Conservation (phyloP, 2,797 vertebrate genomes). For the Spinus olivaceus region DNA sequence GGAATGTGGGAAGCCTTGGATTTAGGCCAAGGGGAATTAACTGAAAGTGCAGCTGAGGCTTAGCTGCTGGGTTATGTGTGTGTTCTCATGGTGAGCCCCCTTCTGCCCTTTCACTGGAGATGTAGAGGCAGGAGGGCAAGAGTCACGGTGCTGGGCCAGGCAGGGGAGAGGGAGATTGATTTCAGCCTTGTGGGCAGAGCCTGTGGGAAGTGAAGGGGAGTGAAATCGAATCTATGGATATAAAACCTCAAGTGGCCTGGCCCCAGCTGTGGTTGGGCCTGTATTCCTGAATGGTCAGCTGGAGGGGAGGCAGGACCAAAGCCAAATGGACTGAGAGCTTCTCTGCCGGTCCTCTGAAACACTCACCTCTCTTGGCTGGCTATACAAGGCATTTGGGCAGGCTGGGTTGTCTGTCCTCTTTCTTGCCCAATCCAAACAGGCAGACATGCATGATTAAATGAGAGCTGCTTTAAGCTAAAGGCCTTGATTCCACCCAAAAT, state of each 20-base stretch:
- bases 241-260: background rate
- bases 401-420: background rate
- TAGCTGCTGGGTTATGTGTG: background rate
- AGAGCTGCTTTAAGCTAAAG: background rate
- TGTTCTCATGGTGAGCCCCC: background rate
- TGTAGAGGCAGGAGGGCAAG: background rate
- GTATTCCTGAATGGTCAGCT: background rate
- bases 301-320: background rate
- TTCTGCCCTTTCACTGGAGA: background rate
- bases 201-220: background rate
- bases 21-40: background rate
- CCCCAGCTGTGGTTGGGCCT: background rate
- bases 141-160: background rate
- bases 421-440: background rate
- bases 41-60: background rate
- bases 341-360: background rate
- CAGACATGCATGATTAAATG: background rate
- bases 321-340: accelerated
- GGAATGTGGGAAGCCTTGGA: background rate
- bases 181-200: background rate
- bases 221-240: background rate
- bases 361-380: background rate
- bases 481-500: background rate
- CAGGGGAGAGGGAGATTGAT: background rate
- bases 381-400: background rate